These are phyloP conservation scores for Mimachlamys varia DNA, from an alignment of 2,888 invertebrate genomes.

Conservation along the genomic window DNA sequence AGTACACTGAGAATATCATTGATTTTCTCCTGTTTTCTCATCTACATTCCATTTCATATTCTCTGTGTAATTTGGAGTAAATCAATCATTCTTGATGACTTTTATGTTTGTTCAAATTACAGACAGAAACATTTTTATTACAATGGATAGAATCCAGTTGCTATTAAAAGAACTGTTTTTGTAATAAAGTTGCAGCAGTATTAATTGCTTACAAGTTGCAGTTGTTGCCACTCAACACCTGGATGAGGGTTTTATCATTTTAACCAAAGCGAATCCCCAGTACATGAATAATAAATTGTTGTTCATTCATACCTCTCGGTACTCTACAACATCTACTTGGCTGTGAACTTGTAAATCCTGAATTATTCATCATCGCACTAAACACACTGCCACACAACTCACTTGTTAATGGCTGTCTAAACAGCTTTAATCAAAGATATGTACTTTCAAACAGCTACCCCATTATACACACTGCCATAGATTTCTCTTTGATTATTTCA, in stretches of 20 bases:
- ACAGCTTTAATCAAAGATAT: conserved; percentile 23
- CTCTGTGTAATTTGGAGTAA: neutral
- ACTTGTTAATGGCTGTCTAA: neutral
- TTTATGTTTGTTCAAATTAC: neutral
- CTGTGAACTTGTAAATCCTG: conserved; percentile 11
- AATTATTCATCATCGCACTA: conserved; percentile 11
- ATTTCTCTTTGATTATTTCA: neutral
- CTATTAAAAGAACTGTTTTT: neutral
- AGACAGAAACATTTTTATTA: neutral
- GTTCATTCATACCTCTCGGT: conserved; percentile 4
- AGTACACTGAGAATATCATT: neutral
- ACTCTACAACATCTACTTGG: neutral
- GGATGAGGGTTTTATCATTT: neutral
- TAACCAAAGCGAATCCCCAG: neutral
- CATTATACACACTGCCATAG: neutral
- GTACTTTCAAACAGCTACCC: neutral
- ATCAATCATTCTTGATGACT: neutral
- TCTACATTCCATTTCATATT: neutral
- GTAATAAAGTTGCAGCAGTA: neutral
- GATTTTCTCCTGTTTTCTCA: neutral
- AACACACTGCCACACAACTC: conserved; percentile 18
- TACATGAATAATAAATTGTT: conserved; percentile 12
- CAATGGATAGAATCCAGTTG: neutral
- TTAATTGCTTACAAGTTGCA: conserved; percentile 16
- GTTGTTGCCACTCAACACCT: neutral